Evolutionary conservation across 2,113 vertebrate genomes (phyloP), one percentile per base, ranked within the genome.

Genomic region (Heteronetta atricapilla): DNA sequence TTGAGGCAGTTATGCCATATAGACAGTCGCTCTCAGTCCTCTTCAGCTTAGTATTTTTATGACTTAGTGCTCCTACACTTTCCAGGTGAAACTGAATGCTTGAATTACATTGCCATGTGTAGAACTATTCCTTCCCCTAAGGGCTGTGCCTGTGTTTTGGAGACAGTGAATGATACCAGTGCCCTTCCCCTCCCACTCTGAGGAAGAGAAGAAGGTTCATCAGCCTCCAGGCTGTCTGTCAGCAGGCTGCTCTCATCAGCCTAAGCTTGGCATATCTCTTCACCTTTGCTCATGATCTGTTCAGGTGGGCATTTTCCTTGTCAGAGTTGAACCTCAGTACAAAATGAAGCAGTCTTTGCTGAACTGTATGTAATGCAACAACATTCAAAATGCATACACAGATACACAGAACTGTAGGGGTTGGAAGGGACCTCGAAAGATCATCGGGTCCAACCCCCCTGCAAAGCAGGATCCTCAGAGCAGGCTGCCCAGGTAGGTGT

Each of bases 291-390:
- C 82, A 17, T 42, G 60, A 82, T 89, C 82, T 83, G 2, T 95
- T 94, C 58, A 78, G 79, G 34, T 86, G 48, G 89, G 87, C 78
- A 89, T 95, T 97, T 93, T 79, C 82, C 53, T 53, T 33, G 87
- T 94, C 60, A 10, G 77, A 75, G 92, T 26, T 8, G 63, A 89
- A 63, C 86, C 88, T 78, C 73, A 85, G 86, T 33, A 83, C 59
- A 29, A 95, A 93, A 83, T 16, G 80, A 87, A 83, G 88, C n/a
- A 31, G 82, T 29, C 94, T 67, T 88, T 59, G 74, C 76, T 66
- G 75, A 88, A 82, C 90, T 89, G 26, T 46, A 22, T 18, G 18
- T 72, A 77, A 69, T 74, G 64, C 77, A 94, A 21, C 85, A 93
- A 28, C 81, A 50, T 74, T 69, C 92, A 85, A 90, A 96, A 72